Conservation (phyloP, 1,140 invertebrate species). For the Onthophagus taurus region DNA sequence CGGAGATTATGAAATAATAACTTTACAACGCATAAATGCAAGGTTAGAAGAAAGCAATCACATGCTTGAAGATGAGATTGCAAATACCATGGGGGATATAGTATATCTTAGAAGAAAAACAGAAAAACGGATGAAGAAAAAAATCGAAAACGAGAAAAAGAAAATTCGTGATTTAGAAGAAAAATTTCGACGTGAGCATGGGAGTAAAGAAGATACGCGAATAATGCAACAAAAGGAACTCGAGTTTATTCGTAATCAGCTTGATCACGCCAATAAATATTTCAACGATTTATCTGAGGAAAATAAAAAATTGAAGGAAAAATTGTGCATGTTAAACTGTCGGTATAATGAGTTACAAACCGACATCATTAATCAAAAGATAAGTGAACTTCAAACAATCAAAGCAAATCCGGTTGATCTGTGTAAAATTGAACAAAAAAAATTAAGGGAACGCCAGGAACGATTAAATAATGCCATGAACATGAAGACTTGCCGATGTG, state of each 20-base stretch:
- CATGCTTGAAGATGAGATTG: conserved; percentile 24
- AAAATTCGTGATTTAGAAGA: conserved; percentile 21
- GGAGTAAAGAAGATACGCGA: conserved; percentile 19
- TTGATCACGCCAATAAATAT: conserved; percentile 22
- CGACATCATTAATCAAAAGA: conserved; percentile 31
- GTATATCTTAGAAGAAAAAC: conserved; percentile 28
- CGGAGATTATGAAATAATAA: conserved; percentile 13
- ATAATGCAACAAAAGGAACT: conserved; percentile 20
- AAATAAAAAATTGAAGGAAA: conserved; percentile 24
- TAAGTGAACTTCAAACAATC: conserved; percentile 30
- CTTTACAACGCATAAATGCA: conserved; percentile 17
- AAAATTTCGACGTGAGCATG: conserved; percentile 18
- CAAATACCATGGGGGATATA: conserved; percentile 26
- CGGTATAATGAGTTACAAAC: conserved; percentile 26
- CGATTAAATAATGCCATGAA: too few relatives aligned
- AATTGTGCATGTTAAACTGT: conserved; percentile 20
- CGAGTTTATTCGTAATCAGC: conserved; percentile 24
- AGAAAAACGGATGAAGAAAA: conserved; percentile 19
- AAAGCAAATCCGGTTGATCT: too few relatives aligned
- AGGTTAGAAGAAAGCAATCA: conserved; percentile 26
- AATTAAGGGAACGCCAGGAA: too few relatives aligned
- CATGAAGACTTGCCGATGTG: too few relatives aligned
- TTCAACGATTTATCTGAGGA: conserved; percentile 22
- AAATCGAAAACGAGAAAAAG: conserved; percentile 19
- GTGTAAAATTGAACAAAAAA: too few relatives aligned